Evolutionary conservation across 1,140 invertebrate genomes (phyloP), one percentile per base, ranked within the genome.

Genomic region (Drosophila bocki): DNA sequence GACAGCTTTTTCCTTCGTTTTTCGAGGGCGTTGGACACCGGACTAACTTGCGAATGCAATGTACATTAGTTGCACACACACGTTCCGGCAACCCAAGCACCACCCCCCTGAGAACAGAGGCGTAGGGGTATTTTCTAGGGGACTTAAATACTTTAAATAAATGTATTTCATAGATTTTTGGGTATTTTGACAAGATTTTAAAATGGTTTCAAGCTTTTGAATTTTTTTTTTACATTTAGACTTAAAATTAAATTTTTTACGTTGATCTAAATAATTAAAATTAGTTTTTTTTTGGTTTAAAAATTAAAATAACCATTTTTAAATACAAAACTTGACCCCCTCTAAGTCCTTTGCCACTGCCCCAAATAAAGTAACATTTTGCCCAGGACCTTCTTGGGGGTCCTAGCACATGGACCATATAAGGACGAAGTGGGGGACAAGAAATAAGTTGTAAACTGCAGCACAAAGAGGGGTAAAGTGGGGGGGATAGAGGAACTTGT

Each of bases 381-480:
- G 33, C 48, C 6, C 39, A 60, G 62, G 37, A 44, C 29, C 32
- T 64, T 48, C 22, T 53, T 35, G n/a, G 33, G 15, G 42, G 17
- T 63, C 44, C 11, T 42, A 32, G 53, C 61, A 59, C 35, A 17
- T 33, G 53, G 17, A 9, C 13, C 47, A 56, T 56, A 57, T 57
- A 19, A 29, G 60, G 33, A 58, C 12, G 15, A 11, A 2, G 47
- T 0, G 29, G 13, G 48, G 29, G 29, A 6, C 37, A 26, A 50
- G 47, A 58, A 82, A 75, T 50, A 69, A 78, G 80, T 75, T 78
- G 80, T 82, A 83, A 70, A 75, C 69, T 82, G 71, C 53, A 68
- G 62, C 64, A 58, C 60, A 44, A 26, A 8, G 13, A 11, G 11
- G 13, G 8, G 1, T 8, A 1, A 7, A n/a, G 3, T 5, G 12